Base-by-base conservation (phyloP, 2,797 vertebrate genomes). In the Neoniphon sammara region DNA sequence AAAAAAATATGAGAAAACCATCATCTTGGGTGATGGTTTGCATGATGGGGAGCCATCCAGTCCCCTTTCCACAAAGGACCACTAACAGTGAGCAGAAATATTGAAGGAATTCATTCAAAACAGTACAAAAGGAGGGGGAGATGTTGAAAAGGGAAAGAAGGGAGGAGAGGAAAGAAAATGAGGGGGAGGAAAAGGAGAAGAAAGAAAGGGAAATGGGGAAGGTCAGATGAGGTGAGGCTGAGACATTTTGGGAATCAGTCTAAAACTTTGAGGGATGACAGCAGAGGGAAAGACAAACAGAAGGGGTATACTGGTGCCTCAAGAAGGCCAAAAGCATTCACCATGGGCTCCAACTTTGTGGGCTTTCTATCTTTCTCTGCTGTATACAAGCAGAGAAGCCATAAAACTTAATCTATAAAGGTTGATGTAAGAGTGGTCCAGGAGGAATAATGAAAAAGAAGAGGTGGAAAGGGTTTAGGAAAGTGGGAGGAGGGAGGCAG, bases 21-120 rank as follows among this genome's bases (percentile, higher is more conserved):
- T 92, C 87, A 91, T 89, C 89, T 84, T 66, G 81, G 81, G 89
- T 85, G 88, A 93, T 93, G 90, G 86, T 90, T 69, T 91, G 93
- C 31, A 1, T 5, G 88, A 92, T 52, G 56, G 81, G 85, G 81
- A 88, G 85, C 75, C 74, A 77, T 82, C 82, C 85, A 89, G 86
- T 85, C 87, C 90, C 88, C 78, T 84, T 85, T 87, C 75, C 67
- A 85, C 73, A 86, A 84, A 87, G 74, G 80, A 90, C 88, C 82
- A 73, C 72, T 65, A 62, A 67, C 58, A 2, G 72, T 46, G 75
- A 85, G 75, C 72, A 60, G 78, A 78, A 80, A 83, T 72, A 44
- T 46, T 50, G 69, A 67, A 81, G 73, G 85, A 85, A 92, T 91
- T 90, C 82, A 87, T 89, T 87, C 68, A 73, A 80, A 80, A 82